Evolutionary conservation across 2,888 invertebrate genomes (phyloP).

Genomic region (Troides aeacus): DNA sequence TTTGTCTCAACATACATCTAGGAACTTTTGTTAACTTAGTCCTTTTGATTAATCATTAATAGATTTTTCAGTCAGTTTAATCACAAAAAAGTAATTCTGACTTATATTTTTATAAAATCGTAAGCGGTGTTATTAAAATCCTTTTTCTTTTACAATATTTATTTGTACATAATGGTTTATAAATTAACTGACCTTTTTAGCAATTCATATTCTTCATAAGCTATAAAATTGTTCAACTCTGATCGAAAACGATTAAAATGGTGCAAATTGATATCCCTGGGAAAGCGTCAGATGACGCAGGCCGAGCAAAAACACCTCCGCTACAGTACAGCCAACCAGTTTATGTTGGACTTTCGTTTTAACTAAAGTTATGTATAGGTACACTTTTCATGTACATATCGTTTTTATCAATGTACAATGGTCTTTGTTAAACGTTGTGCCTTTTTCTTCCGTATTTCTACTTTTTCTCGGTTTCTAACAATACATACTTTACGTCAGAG

Average conservation of each 20-base stretch:
- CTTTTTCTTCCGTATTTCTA: neutral
- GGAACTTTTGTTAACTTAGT: neutral
- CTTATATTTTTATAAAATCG: too few relatives aligned
- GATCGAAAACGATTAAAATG: conserved; percentile 63
- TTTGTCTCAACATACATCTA: neutral
- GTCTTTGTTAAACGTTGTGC: neutral
- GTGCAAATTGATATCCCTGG: conserved; percentile 67
- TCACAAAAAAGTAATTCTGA: neutral
- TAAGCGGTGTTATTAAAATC: too few relatives aligned
- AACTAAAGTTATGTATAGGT: conserved; percentile 13
- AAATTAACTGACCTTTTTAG: conserved; percentile 34
- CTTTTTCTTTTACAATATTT: neutral
- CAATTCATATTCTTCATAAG: conserved; percentile 43
- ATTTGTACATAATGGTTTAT: neutral
- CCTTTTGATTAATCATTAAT: neutral
- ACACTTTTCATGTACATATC: neutral
- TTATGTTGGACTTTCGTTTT: conserved; percentile 29
- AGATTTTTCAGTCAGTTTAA: neutral
- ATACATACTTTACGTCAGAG: neutral
- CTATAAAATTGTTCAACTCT: conserved; percentile 45
- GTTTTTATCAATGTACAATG: neutral
- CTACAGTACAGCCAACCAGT: conserved; percentile 28
- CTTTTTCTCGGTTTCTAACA: neutral
- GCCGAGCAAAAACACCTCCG: conserved; percentile 37
- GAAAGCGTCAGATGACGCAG: conserved; percentile 60